Base-by-base conservation (phyloP, 2,113 vertebrate genomes). In the Eurypyga helias region DNA sequence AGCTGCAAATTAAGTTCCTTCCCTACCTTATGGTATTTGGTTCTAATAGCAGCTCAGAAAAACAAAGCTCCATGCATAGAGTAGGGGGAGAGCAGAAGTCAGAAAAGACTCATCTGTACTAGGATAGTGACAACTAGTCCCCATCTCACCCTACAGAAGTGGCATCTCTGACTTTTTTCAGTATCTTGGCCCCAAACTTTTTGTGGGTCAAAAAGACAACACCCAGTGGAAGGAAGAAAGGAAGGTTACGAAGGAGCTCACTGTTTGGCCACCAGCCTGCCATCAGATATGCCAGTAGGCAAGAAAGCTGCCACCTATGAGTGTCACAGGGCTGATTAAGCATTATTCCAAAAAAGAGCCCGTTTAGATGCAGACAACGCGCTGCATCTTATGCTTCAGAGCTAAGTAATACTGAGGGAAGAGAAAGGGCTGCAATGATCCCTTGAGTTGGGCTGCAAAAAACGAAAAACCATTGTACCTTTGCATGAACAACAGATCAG, bases 111-210 rank as follows among this genome's bases (percentile, higher is more conserved):
- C 7, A 52, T 9, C 10, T 13, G 10, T 21, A 21, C 60, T 45
- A 15, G 61, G 72, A 62, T 20, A 28, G 15, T 13, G 25, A 58
- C 31, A 57, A 48, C 31, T 21, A 6, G 25, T 58, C 34, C 41
- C 25, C 34, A 51, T 20, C 58, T 72, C 7, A 0, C 0, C 0
- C 51, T 49, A 43, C 13, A 6, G 17, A 66, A 43, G 17, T 1
- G n/a, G 41, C 5, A 70, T 41, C 66, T 48, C 57, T 34, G 29
- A 48, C 7, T 17, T 65, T 11, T 21, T 7, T 9, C 28, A 18
- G 11, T 34, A 21, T 26, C 46, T 70, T 33, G 28, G 54, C 48
- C 15, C 17, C 18, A 36, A 72, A n/a, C n/a, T n/a, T n/a, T n/a
- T 12, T 15, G 3, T 6, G 9, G 19, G 49, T 48, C 12, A 55